Conservation (phyloP, 1,140 invertebrate species). For the Drosophila miranda region DNA sequence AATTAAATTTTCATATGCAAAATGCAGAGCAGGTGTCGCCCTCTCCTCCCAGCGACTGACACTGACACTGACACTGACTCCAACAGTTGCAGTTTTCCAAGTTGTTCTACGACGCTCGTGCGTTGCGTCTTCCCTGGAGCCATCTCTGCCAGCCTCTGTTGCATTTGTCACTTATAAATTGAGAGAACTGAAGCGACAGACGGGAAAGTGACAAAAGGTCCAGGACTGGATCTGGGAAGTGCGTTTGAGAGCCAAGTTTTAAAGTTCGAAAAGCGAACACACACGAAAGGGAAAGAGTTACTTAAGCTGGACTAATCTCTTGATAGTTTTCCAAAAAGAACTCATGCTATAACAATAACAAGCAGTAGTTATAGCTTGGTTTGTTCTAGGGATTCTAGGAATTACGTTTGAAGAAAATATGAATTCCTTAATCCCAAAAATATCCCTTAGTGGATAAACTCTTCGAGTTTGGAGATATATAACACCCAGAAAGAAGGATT, state of each 20-base stretch:
- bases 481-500: too few species aligned
- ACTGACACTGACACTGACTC: constrained; percentile 69
- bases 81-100: constrained; percentile 64
- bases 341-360: too few species aligned
- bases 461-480: too few species aligned
- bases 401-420: too few species aligned
- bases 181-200: constrained; percentile 27
- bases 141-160: constrained; percentile 16
- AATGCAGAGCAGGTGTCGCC: constrained; percentile 47
- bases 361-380: too few species aligned
- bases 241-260: constrained; percentile 11
- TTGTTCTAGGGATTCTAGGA: too few species aligned
- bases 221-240: constrained; percentile 17
- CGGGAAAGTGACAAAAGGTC: constrained; percentile 13
- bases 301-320: too few species aligned
- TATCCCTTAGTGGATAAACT: too few species aligned
- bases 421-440: too few species aligned
- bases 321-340: too few species aligned
- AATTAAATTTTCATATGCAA: constrained; percentile 75
- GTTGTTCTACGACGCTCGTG: constrained; percentile 47
- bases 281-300: not conserved
- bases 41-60: constrained; percentile 47
- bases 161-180: constrained; percentile 58
- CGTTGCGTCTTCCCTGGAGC: not conserved
- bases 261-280: constrained; percentile 2